These are phyloP conservation scores for Pteronura brasiliensis DNA, from an alignment of 2,113 vertebrate species.

Conservation along the genomic window DNA sequence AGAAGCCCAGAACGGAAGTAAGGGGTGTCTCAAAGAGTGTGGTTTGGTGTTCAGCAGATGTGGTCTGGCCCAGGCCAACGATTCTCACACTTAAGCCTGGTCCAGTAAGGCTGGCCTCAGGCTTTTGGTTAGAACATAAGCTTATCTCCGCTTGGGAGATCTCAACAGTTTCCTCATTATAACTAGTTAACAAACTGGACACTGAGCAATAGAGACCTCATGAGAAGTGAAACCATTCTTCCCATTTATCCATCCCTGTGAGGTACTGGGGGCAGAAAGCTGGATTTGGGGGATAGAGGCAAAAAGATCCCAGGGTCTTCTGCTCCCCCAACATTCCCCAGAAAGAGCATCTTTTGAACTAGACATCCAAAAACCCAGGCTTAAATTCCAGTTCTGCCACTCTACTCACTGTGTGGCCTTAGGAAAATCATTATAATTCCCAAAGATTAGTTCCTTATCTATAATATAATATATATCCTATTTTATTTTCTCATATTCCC, in stretches of 20 bases:
- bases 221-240: neutral
- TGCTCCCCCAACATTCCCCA: neutral
- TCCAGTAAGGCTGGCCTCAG: neutral
- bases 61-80: neutral
- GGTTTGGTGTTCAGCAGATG: neutral
- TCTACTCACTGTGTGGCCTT: neutral
- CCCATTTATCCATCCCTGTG: neutral
- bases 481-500: neutral
- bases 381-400: neutral
- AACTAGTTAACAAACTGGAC: neutral
- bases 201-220: neutral
- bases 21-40: neutral
- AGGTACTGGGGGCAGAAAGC: neutral
- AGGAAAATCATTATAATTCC: neutral
- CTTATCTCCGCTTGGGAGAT: neutral
- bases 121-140: neutral
- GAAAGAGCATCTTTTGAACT: neutral
- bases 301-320: neutral
- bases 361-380: neutral
- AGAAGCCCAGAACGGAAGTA: neutral
- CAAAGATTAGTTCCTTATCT: neutral
- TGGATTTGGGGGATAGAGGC: neutral
- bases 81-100: neutral
- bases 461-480: neutral
- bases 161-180: neutral